Base-by-base conservation (phyloP, 2,113 vertebrate species). In the Boleophthalmus pectinirostris region DNA sequence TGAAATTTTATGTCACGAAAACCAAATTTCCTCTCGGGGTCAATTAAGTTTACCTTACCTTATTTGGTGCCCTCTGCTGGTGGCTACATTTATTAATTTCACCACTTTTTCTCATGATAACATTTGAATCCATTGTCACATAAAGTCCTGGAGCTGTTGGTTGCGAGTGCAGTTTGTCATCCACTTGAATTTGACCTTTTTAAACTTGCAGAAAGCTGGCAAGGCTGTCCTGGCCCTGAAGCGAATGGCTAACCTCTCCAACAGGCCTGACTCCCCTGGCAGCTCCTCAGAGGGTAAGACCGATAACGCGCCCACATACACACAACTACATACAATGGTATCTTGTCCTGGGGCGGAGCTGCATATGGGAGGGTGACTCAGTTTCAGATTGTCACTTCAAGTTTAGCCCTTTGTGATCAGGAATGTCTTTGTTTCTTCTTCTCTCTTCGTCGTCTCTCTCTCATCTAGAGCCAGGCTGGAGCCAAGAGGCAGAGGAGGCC, bases 181-280 rank as follows among this genome's bases (percentile, higher is more conserved):
- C 69, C 66, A 35, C 16, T 73, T 60, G 45, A 4, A 60, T 78
- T 81, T 79, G 69, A 74, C 69, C 76, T 86, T 80, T 86, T 80
- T 74, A 72, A 85, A 83, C 78, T 79, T 78, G 14, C 75, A 97
- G 96, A 97, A 94, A 95, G 94, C 95, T 3, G 95, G 95, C 46
- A 95, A 95, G 85, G 96, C 95, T 63, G 86, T 97, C 72, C 83
- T 95, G 88, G 96, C 96, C n/a, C 89, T 97, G 47, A 89, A 92
- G 82, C 94, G 95, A 60, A 88, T 97, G 92, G 78, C 93, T 49
- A 83, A 93, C 77, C 91, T 94, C 76, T 93, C 93, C n/a, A 91
- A 81, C 87, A 93, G 69, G 70, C 86, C 78, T 45, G 82, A 35
- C 0, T 68, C 91, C 56, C 85, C 87, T 80, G 75, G 81, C 73